Evolutionary conservation across 2,113 vertebrate species (phyloP).

Genomic region (Scytalopus superciliaris): DNA sequence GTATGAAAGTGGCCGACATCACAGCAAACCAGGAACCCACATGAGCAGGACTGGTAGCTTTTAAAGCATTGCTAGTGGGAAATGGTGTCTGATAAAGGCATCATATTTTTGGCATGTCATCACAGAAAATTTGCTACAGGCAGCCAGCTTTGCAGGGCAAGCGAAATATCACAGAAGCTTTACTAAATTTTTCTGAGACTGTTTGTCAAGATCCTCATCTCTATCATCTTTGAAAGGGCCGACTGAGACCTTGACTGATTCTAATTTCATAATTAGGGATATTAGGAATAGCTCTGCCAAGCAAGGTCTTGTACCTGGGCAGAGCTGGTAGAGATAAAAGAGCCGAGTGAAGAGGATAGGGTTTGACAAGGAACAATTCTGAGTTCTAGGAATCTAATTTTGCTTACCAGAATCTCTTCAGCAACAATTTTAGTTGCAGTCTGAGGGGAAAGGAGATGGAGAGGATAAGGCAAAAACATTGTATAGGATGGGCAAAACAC

Average conservation of each 20-base stretch:
- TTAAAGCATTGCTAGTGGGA: background rate
- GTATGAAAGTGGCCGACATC: background rate
- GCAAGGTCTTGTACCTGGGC: background rate
- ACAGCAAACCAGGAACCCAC: background rate
- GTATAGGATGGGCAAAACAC: background rate
- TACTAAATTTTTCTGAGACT: background rate
- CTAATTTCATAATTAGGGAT: background rate
- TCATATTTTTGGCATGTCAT: background rate
- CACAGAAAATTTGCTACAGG: constrained; percentile 13
- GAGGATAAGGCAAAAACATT: background rate
- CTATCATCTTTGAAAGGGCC: background rate
- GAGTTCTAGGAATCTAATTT: constrained; percentile 34
- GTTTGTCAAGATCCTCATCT: background rate
- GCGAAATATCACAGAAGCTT: background rate
- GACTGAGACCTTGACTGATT: background rate
- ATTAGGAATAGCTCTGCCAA: background rate
- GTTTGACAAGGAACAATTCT: constrained; percentile 7
- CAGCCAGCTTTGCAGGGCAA: background rate
- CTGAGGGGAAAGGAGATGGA: background rate
- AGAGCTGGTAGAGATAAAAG: background rate
- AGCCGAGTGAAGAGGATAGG: background rate
- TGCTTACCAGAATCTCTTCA: background rate
- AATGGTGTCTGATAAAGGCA: background rate
- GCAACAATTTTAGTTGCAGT: background rate
- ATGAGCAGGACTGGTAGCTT: background rate